A percentile compares a stretch with the other conserved stretches of the same genome.
These are phyloP conservation scores for Phaethornis superciliosus DNA, from an alignment of 2,113 vertebrate genomes.

Conservation along the genomic window DNA sequence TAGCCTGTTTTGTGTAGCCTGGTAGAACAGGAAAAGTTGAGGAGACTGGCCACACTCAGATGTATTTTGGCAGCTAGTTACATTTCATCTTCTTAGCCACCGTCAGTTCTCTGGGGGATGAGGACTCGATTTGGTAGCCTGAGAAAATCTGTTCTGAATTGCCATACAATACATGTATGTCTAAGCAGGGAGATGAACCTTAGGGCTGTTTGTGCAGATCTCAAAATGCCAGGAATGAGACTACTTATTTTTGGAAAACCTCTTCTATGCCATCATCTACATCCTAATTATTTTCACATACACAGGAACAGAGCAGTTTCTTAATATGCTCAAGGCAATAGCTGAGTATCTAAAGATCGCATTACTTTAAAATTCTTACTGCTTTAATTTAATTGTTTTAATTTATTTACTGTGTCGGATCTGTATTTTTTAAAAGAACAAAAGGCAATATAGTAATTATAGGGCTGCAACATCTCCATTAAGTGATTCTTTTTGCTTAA, in stretches of 20 bases:
- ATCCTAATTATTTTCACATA: background rate
- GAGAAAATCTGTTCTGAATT: slow-evolving; percentile 7
- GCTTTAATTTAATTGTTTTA: background rate
- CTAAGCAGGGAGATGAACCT: background rate
- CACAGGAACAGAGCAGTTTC: background rate
- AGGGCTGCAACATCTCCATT: background rate
- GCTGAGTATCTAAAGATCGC: background rate
- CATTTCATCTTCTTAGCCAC: background rate
- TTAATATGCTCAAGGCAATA: background rate
- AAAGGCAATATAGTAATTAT: background rate
- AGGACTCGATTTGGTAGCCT: background rate
- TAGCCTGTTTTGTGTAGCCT: background rate
- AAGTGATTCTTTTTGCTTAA: background rate
- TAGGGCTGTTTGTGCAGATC: background rate
- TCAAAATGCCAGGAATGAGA: background rate
- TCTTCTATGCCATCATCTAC: background rate
- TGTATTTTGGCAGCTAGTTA: slow-evolving; percentile 1
- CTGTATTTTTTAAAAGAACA: background rate
- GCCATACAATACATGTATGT: background rate
- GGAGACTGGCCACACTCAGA: background rate
- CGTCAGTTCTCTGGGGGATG: background rate
- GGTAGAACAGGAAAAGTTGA: background rate
- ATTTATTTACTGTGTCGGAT: background rate
- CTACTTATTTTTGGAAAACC: background rate
- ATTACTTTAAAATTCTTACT: background rate